Percentiles rank a stretch among this genome's conserved stretches.
phyloP scores from a whole-genome alignment of 2,113 vertebrate genomes.

The Phalacrocorax carbo region DNA sequence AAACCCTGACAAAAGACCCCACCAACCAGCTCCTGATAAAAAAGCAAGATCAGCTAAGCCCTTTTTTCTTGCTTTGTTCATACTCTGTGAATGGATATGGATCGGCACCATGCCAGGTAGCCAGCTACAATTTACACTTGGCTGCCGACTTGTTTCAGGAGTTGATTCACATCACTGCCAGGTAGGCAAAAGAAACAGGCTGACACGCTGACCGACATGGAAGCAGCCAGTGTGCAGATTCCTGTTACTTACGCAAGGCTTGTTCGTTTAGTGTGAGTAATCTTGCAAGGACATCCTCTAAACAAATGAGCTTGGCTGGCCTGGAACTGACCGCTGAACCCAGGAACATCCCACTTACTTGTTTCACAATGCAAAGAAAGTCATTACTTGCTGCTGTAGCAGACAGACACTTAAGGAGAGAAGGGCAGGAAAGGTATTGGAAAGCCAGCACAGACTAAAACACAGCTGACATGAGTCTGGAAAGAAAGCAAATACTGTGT shows the following conservation, averaged over 20 bases:
- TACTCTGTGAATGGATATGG: not conserved
- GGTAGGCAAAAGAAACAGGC: not conserved
- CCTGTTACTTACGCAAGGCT: not conserved
- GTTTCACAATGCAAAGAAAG: not conserved
- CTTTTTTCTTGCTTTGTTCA: not conserved
- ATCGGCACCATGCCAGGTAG: rapidly evolving
- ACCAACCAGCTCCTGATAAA: not conserved
- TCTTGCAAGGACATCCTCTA: not conserved
- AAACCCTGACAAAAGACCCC: not conserved
- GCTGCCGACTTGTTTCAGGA: not conserved
- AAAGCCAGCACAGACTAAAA: not conserved
- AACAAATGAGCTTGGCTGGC: slow-evolving; percentile 17
- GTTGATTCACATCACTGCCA: not conserved
- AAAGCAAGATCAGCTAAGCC: not conserved
- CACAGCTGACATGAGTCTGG: not conserved
- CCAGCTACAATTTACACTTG: not conserved
- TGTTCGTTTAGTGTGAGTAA: not conserved
- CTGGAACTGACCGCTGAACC: not conserved
- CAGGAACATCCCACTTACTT: not conserved
- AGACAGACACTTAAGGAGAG: not conserved
- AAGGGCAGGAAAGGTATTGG: not conserved
- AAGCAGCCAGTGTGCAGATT: not conserved
- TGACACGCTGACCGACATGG: not conserved
- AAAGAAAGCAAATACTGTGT: not conserved
- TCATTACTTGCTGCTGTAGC: not conserved